Evolutionary conservation across 2,888 invertebrate genomes (phyloP), one percentile per base, ranked within the genome.

Genomic region (Hedya salicella): DNA sequence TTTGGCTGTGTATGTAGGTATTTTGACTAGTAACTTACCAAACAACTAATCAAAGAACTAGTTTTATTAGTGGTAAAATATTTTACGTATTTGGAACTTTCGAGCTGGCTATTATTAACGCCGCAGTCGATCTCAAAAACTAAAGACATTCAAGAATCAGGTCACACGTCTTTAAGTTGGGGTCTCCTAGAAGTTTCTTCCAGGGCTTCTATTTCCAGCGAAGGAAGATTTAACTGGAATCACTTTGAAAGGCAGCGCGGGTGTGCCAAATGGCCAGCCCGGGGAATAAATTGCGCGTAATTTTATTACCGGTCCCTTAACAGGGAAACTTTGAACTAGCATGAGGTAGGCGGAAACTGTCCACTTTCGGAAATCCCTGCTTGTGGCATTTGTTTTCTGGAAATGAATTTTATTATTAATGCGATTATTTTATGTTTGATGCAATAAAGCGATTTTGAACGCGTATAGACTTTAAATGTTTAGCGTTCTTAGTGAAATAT

Each of bases 221-320:
- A 66, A 63, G 71, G 66, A 68, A 72, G 71, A 78, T 78, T 77
- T 76, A 75, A 71, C 71, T 72, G 71, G 75, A 81, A 80, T 77
- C 79, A 78, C 80, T 73, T 68, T 71, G 73, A 70, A 68, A 72
- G 73, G 71, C 72, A 67, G 76, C 77, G 74, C 86, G 82, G 86
- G 82, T 89, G 88, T 81, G 78, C 78, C 78, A 78, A 89, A 89
- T 82, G 84, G 82, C 78, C 77, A 74, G 77, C 71, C 78, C 74
- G 69, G 70, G 65, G 77, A 80, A 86, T 82, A 85, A 89, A 87
- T 85, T 85, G 81, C 70, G 76, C 74, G 80, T 83, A 83, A 87
- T 87, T 88, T 88, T 87, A 86, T 86, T 81, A 83, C 80, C 78
- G 76, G 74, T 76, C 80, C 82, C 74, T 77, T 78, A 75, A 69